phyloP scores from a whole-genome alignment of 2,888 invertebrate genomes.

The Lithophane socia region DNA sequence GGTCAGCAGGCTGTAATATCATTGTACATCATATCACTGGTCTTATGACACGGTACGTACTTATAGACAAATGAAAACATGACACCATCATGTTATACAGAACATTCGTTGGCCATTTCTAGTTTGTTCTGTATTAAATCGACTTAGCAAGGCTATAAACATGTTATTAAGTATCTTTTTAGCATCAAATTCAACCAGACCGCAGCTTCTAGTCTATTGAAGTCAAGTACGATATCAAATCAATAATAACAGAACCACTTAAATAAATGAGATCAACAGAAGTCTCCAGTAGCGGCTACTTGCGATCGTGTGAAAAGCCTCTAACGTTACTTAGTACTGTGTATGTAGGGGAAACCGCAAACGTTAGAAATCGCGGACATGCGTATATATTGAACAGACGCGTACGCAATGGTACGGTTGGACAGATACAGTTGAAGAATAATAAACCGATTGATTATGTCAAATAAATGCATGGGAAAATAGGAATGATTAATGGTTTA shows the following conservation, averaged over 20 bases:
- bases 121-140: no score
- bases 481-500: background rate
- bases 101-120: no score
- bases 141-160: no score
- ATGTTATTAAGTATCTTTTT: constrained; percentile 3
- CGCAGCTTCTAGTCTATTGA: constrained; percentile 38
- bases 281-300: constrained; percentile 43
- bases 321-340: constrained; percentile 36
- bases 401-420: constrained; percentile 58
- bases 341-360: constrained; percentile 74
- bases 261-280: constrained; percentile 46
- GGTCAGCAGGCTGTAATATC: constrained; percentile 33
- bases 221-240: constrained; percentile 49
- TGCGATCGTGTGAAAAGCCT: constrained; percentile 46
- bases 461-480: constrained; percentile 16
- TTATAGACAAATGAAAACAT: background rate
- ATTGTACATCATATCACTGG: constrained; percentile 2
- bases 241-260: constrained; percentile 34
- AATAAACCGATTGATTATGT: constrained; percentile 33
- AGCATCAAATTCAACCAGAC: constrained; percentile 41
- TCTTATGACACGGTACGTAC: constrained; percentile 8
- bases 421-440: constrained; percentile 43
- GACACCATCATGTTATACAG: no score
- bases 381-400: constrained; percentile 67
- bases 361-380: constrained; percentile 75